phyloP scores from a whole-genome alignment of 2,888 invertebrate genomes.

The Didymodactylos carnosus region DNA sequence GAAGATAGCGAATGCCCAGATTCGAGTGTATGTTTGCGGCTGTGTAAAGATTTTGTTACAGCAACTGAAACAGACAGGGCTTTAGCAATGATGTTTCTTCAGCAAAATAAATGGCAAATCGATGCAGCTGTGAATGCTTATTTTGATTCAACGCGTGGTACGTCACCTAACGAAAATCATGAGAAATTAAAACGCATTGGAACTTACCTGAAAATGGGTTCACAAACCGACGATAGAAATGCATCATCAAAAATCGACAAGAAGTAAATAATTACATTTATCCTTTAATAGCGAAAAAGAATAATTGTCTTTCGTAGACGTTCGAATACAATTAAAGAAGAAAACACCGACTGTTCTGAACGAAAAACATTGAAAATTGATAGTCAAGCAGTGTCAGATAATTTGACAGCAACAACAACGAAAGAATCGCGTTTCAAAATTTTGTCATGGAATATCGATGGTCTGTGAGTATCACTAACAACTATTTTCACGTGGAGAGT shows the following conservation, averaged over 20 bases:
- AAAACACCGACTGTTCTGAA: neutral
- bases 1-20: conserved; percentile 25
- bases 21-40: conserved; percentile 34
- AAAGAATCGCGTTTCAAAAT: conserved; percentile 29
- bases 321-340: neutral
- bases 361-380: neutral
- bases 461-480: conserved; percentile 39
- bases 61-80: conserved; percentile 41
- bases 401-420: conserved; percentile 4
- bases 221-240: conserved; percentile 17
- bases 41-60: conserved; percentile 37
- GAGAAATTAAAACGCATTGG: no score
- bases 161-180: no score
- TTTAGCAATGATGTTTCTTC: conserved; percentile 41
- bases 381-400: neutral
- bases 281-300: no score
- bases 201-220: conserved; percentile 15
- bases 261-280: no score
- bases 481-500: no score
- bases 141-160: conserved; percentile 23
- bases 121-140: conserved; percentile 33
- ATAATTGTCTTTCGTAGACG: no score
- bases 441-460: conserved; percentile 45
- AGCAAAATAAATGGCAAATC: conserved; percentile 40
- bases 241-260: conserved; percentile 19